Percentiles rank a stretch among this genome's conserved stretches.
Conservation (phyloP, 2,113 vertebrate genomes). For the Orycteropus afer region DNA sequence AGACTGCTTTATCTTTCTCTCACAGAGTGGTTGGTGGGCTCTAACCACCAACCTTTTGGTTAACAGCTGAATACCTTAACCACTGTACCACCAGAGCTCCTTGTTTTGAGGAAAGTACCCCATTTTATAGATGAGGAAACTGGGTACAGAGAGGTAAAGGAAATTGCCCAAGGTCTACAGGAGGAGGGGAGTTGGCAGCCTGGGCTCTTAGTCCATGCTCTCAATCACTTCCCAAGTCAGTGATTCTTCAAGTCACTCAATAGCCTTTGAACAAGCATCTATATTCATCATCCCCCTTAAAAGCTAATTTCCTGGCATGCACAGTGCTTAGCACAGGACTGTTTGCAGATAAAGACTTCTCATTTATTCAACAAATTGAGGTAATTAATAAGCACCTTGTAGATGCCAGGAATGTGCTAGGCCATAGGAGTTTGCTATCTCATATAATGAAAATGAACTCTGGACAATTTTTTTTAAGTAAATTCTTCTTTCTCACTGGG, state of each 20-base stretch:
- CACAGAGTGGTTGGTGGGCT: too few relatives aligned
- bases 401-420: not conserved
- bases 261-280: not conserved
- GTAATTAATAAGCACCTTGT: not conserved
- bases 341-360: not conserved
- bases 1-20: too few relatives aligned
- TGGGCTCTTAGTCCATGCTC: not conserved
- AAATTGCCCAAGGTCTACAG: not conserved
- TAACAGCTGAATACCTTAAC: too few relatives aligned
- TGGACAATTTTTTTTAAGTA: not conserved
- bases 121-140: not conserved
- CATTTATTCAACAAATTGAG: not conserved
- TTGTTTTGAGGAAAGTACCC: not conserved
- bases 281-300: not conserved
- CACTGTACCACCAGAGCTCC: too few relatives aligned
- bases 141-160: not conserved
- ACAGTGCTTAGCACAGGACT: not conserved
- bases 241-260: not conserved
- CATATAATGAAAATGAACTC: not conserved
- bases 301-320: not conserved
- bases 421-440: not conserved
- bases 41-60: too few relatives aligned
- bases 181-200: not conserved
- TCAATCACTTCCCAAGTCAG: not conserved
- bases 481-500: slow-evolving; percentile 5